Evolutionary conservation across 2,113 vertebrate species (phyloP).

Genomic region (Antennarius striatus): DNA sequence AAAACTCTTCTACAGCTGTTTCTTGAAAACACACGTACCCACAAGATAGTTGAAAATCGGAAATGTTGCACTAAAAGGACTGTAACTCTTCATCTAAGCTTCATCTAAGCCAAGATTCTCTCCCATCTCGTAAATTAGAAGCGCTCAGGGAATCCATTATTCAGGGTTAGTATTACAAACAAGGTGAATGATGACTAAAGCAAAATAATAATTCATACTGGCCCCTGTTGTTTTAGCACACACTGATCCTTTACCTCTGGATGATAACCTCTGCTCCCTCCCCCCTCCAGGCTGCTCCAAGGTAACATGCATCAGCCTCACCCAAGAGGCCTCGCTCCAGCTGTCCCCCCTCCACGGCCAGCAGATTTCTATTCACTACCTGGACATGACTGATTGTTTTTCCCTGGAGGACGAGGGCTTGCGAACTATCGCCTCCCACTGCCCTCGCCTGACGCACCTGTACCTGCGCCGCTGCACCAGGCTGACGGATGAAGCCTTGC

Average conservation of each 20-base stretch:
- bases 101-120: too few species aligned
- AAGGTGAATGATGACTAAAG: too few species aligned
- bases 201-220: not conserved
- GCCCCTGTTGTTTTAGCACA: too few species aligned
- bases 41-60: too few species aligned
- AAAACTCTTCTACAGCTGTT: too few species aligned
- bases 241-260: too few species aligned
- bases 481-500: slow-evolving; percentile 93
- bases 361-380: slow-evolving; percentile 94
- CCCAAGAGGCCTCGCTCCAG: slow-evolving; percentile 90
- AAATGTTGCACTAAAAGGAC: too few species aligned
- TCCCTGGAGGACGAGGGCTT: slow-evolving; percentile 95
- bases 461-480: slow-evolving; percentile 94
- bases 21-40: too few species aligned
- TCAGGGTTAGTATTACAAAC: too few species aligned
- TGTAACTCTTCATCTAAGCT: too few species aligned
- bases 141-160: not conserved
- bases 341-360: slow-evolving; percentile 92
- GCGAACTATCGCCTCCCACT: slow-evolving; percentile 95
- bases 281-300: slow-evolving; percentile 90
- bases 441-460: slow-evolving; percentile 96
- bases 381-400: slow-evolving; percentile 98
- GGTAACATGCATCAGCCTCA: slow-evolving; percentile 96
- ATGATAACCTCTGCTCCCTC: not conserved
- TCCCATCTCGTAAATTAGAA: not conserved